Conservation (phyloP, 2,888 invertebrate species). For the Euproctis similis region DNA sequence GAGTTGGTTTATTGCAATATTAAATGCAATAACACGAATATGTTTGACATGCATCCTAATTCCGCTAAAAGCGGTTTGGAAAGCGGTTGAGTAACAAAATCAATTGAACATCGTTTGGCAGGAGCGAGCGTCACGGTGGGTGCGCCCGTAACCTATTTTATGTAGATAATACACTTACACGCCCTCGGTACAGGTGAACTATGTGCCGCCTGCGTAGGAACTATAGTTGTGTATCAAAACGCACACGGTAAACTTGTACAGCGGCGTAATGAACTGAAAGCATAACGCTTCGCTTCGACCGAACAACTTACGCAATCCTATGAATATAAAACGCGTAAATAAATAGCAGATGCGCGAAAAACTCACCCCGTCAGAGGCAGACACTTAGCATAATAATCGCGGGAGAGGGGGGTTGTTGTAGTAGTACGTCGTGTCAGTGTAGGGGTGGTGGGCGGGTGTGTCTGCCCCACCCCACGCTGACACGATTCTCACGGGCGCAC, state of each 20-base stretch:
- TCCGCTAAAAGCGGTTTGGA: slow-evolving; percentile 28
- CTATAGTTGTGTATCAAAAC: slow-evolving; percentile 27
- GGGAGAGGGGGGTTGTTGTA: slow-evolving; percentile 37
- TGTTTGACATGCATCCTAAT: slow-evolving; percentile 7
- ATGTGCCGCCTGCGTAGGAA: slow-evolving; percentile 26
- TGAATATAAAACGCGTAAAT: slow-evolving; percentile 75
- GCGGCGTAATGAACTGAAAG: slow-evolving; percentile 65
- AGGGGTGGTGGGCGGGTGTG: slow-evolving; percentile 23
- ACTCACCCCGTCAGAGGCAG: slow-evolving; percentile 65
- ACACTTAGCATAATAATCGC: slow-evolving; percentile 74
- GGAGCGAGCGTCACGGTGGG: slow-evolving; percentile 52
- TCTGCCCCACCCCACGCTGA: slow-evolving; percentile 49
- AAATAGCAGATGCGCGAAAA: slow-evolving; percentile 77
- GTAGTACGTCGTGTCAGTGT: slow-evolving; percentile 8
- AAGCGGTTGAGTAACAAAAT: slow-evolving; percentile 47
- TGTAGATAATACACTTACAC: slow-evolving; percentile 1
- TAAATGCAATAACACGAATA: background rate
- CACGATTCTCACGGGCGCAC: slow-evolving; percentile 74
- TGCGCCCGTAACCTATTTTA: slow-evolving; percentile 45
- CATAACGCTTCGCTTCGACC: slow-evolving; percentile 51
- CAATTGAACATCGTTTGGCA: slow-evolving; percentile 52
- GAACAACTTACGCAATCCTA: slow-evolving; percentile 58
- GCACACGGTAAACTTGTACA: slow-evolving; percentile 39
- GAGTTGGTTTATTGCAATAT: background rate
- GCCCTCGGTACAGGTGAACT: slow-evolving; percentile 11